Conservation (phyloP, 2,797 vertebrate genomes). For the Sebastes itinus region DNA sequence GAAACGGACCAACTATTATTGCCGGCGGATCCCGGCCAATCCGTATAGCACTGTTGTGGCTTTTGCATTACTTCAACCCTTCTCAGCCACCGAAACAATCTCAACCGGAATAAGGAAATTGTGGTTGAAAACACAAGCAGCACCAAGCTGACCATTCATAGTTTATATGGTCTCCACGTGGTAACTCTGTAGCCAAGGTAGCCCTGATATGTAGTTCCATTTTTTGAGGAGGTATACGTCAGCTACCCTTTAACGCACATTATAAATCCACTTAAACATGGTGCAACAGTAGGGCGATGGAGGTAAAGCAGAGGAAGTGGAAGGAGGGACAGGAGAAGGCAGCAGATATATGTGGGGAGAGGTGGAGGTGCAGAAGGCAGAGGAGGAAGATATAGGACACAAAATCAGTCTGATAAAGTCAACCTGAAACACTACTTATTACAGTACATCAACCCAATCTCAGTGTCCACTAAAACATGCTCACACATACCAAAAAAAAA, state of each 20-base stretch:
- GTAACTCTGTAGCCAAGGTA: not conserved
- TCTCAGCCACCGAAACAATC: not conserved
- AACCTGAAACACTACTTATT: not conserved
- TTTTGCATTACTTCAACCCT: too few relatives aligned
- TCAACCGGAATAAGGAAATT: not conserved
- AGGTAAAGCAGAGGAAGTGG: too few relatives aligned
- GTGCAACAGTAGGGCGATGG: not conserved
- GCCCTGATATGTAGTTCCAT: too few relatives aligned
- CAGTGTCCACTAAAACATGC: not conserved
- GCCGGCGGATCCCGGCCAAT: too few relatives aligned
- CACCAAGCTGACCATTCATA: not conserved
- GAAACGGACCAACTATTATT: too few relatives aligned
- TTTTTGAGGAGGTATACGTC: too few relatives aligned
- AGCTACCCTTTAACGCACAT: not conserved
- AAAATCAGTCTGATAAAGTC: too few relatives aligned
- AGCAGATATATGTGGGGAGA: not conserved
- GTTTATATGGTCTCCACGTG: not conserved
- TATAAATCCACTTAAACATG: not conserved
- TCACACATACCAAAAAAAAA: not conserved
- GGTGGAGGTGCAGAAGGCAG: not conserved
- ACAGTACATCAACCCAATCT: not conserved
- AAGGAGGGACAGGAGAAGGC: not conserved
- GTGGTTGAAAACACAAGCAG: not conserved
- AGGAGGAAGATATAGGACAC: too few relatives aligned
- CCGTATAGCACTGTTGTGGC: too few relatives aligned